Base-by-base conservation (phyloP, 2,113 vertebrate species). In the Copsychus sechellarum region DNA sequence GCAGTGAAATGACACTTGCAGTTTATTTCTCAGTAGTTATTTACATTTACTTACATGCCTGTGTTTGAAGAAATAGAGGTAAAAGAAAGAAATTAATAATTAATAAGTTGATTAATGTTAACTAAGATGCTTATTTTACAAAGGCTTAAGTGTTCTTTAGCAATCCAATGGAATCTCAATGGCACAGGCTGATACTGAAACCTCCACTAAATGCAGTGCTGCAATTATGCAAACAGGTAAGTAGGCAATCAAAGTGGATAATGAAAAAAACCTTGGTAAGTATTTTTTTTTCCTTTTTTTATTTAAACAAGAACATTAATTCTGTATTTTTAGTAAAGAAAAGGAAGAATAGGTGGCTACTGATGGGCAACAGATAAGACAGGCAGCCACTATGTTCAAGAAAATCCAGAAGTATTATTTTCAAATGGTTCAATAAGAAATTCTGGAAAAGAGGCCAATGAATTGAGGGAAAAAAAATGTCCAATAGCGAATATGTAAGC, bases 251-350 rank as follows among this genome's bases (percentile, higher is more conserved):
- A 86, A 21, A 86, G 72, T 4, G 7, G 21, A 57, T 47, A 28
- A 51, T 15, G n/a, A 2, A 42, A 78, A 88, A 88, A 81, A 38
- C 3, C 8, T 28, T 24, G 8, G 3, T 40, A 62, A 54, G 9
- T 10, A 1, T 25, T 18, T 34, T 10, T 6, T 16, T 18, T 4
- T 6, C 14, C 13, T 20, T 33, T 26, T 61, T 42, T 8, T 34
- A 54, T 26, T 43, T 12, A 4, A 38, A 56, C 2, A 45, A 0
- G 1, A 82, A 53, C 2, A 45, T 61, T 22, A 1, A 43, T 76
- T 71, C 24, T 65, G 62, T 5, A 47, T 50, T 33, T 9, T 47
- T 73, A 47, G 8, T 22, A 69, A 26, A 72, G 29, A 73, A 77
- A 74, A 85, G 19, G 5, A 76, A 67, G 9, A 81, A n/a, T 36